A percentile compares a stretch with the other conserved stretches of the same genome.
phyloP scores from a whole-genome alignment of 1,140 invertebrate genomes.

The Drosophila navojoa region DNA sequence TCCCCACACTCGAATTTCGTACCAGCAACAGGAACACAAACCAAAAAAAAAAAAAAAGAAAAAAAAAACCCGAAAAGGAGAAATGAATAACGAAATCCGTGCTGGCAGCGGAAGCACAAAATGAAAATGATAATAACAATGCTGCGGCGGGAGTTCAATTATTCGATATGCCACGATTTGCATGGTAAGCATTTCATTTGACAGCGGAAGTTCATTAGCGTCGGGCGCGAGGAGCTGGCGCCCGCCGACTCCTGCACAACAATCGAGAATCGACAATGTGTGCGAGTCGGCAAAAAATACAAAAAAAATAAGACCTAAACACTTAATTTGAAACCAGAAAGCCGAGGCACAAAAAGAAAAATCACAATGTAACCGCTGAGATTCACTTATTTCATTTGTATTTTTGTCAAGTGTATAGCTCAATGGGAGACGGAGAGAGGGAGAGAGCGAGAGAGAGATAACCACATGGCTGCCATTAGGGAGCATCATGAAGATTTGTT shows the following conservation, averaged over 20 bases:
- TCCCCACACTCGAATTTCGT: conserved; percentile 24
- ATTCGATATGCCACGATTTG: conserved; percentile 76
- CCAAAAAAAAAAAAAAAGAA: conserved; percentile 2
- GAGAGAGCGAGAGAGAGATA: no score
- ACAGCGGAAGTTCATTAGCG: conserved; percentile 76
- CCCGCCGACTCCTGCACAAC: background rate
- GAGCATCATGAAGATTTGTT: no score
- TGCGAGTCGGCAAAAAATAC: conserved; percentile 44
- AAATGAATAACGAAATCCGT: background rate
- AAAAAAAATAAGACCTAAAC: conserved; percentile 46
- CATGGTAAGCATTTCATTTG: conserved; percentile 77
- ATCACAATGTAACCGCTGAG: conserved; percentile 35
- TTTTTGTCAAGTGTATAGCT: background rate
- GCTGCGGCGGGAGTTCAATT: conserved; percentile 65
- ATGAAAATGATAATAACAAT: conserved; percentile 80
- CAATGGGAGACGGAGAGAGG: background rate
- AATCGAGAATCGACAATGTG: conserved; percentile 9
- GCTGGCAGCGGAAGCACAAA: conserved; percentile 65
- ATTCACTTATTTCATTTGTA: background rate
- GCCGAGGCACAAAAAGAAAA: conserved; percentile 26
- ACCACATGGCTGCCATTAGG: background rate
- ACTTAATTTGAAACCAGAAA: conserved; percentile 73
- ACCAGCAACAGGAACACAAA: conserved; percentile 28
- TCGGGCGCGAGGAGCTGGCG: background rate
- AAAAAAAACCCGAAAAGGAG: background rate